A percentile compares a stretch with the other conserved stretches of the same genome.
Conservation (phyloP, 2,797 vertebrate genomes). For the Diceros bicornis region DNA sequence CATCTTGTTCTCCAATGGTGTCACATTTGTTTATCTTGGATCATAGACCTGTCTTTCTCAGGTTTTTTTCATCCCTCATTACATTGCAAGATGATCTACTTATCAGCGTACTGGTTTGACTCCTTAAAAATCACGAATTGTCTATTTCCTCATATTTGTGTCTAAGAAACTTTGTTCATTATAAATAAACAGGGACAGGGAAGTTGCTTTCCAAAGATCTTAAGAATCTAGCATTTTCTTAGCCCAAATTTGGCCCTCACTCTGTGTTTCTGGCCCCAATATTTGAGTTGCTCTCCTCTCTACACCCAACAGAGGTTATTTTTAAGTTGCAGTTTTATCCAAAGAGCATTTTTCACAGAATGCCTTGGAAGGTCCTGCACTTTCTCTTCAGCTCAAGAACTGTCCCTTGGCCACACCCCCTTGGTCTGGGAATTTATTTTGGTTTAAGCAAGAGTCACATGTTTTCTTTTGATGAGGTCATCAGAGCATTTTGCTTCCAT, state of each 20-base stretch:
- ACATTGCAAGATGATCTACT: slow-evolving; percentile 43
- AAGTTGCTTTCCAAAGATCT: slow-evolving; percentile 33
- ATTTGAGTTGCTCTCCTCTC: slow-evolving; percentile 57
- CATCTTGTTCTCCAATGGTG: slow-evolving; percentile 1
- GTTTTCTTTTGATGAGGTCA: slow-evolving; percentile 70
- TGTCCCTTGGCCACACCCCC: background rate
- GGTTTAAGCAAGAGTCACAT: slow-evolving; percentile 59
- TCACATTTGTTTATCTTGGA: slow-evolving; percentile 60
- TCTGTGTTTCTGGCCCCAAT: slow-evolving; percentile 50
- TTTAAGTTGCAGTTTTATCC: slow-evolving; percentile 78
- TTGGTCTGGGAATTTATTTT: slow-evolving; percentile 66
- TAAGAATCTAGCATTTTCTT: slow-evolving; percentile 57
- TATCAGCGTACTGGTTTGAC: slow-evolving; percentile 31
- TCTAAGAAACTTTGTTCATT: slow-evolving; percentile 19
- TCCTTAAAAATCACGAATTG: slow-evolving; percentile 24
- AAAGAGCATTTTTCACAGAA: slow-evolving; percentile 70
- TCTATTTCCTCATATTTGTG: slow-evolving; percentile 9
- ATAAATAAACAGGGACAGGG: background rate
- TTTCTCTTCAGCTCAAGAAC: slow-evolving; percentile 64
- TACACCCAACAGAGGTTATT: slow-evolving; percentile 72
- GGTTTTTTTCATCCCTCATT: background rate
- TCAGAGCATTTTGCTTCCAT: slow-evolving; percentile 57
- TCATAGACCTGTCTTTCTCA: background rate
- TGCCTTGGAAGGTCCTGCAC: slow-evolving; percentile 66
- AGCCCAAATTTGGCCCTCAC: slow-evolving; percentile 59